Evolutionary conservation across 1,140 invertebrate species (phyloP).

Genomic region (honey bee (Apis mellifera)): Amel_HAv3.1 CM009931.2:21799001-21799500

Average conservation of each 20-base stretch:
- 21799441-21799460: neutral
- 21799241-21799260: no score
- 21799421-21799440: neutral
- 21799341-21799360: conserved; percentile 33
- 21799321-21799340: conserved; percentile 34
- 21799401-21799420: neutral
- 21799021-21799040: neutral
- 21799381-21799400: conserved; percentile 34
- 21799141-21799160: neutral
- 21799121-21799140: neutral
- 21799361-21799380: conserved; percentile 19
- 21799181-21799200: neutral
- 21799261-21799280: neutral
- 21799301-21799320: neutral
- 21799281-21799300: neutral
- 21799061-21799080: neutral
- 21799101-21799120: neutral
- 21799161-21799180: neutral
- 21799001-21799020: neutral
- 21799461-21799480: neutral
- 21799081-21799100: conserved; percentile 9
- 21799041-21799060: conserved; percentile 4
- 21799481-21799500: neutral
- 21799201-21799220: neutral
- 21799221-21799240: no score